These are phyloP conservation scores for Nephotettix cincticeps DNA, from an alignment of 1,140 invertebrate genomes.

Conservation along the genomic window DNA sequence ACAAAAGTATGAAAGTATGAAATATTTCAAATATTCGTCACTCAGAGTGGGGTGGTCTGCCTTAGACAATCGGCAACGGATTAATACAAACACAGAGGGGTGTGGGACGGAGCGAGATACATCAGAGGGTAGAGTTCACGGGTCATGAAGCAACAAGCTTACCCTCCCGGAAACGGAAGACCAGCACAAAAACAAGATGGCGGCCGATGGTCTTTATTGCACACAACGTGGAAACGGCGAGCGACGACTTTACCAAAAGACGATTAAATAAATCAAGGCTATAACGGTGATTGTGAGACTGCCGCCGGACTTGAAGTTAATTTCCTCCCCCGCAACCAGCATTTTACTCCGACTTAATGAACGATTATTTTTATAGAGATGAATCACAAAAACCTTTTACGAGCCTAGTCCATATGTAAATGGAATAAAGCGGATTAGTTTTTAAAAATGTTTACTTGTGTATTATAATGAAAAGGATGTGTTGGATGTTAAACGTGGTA, in stretches of 20 bases:
- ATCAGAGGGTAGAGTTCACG: slow-evolving; percentile 13
- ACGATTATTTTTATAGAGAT: neutral
- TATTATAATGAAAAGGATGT: no score
- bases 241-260: slow-evolving; percentile 15
- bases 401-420: no score
- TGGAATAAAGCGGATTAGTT: no score
- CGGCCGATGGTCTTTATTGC: slow-evolving; percentile 13
- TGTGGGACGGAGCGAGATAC: neutral
- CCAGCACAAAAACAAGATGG: slow-evolving; percentile 1
- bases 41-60: neutral
- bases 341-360: neutral
- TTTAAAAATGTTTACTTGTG: no score
- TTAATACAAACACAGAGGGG: neutral
- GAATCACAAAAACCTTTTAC: no score
- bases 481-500: no score
- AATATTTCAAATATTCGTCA: neutral
- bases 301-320: neutral
- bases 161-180: slow-evolving; percentile 18
- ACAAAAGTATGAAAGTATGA: neutral
- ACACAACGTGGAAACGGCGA: slow-evolving; percentile 8
- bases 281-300: neutral
- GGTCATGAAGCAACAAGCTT: slow-evolving; percentile 18
- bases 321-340: neutral
- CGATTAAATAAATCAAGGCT: slow-evolving; percentile 13
- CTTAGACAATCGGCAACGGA: neutral